Evolutionary conservation across 1,140 invertebrate species (phyloP), one percentile per base, ranked within the genome.

Genomic region (Meloidogyne hapla): DNA sequence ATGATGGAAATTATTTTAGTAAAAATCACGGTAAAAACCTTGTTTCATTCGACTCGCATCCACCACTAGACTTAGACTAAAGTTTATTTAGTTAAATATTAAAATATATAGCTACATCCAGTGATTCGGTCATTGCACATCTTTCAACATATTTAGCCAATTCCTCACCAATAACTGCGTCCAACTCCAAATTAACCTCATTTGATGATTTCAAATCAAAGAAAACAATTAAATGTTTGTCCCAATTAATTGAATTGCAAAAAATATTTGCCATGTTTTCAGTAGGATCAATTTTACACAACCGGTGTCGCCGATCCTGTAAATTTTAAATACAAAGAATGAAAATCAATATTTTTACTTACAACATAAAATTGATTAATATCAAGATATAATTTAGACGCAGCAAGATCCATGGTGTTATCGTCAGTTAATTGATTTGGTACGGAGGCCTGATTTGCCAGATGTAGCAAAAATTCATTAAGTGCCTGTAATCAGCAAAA

Each of bases 211-310:
- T 28, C n/a, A 72, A 5, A 56, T 78, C 77, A 28, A 61, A 78
- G 42, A 78, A 78, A 25, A 78, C 42, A 25, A 68, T 69, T 15
- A 78, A 21, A 28, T 78, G 77, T 26, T 62, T 42, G 15, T 78
- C 78, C 61, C 63, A 66, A 9, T 56, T 5, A 5, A 79, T 48
- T 15, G 77, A 78, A 45, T 45, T 33, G 26, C 13, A 15, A 48
- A 78, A 79, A 10, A 75, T 75, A 62, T 15, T 42, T 13, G 45
- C 68, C 45, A 78, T 45, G 9, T 15, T 78, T 38, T 78, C 77
- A n/a, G 77, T 63, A 26, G 61, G 23, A 18, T 40, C 25, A 48
- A 78, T 40, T n/a, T 81, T 63, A 12, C 69, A 75, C 67, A 78
- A 62, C 21, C 65, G 67, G 13, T 80, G 9, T 2, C 69, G 42